Evolutionary conservation across 2,888 invertebrate species (phyloP).

Genomic region (Frankliniella intonsa): DNA sequence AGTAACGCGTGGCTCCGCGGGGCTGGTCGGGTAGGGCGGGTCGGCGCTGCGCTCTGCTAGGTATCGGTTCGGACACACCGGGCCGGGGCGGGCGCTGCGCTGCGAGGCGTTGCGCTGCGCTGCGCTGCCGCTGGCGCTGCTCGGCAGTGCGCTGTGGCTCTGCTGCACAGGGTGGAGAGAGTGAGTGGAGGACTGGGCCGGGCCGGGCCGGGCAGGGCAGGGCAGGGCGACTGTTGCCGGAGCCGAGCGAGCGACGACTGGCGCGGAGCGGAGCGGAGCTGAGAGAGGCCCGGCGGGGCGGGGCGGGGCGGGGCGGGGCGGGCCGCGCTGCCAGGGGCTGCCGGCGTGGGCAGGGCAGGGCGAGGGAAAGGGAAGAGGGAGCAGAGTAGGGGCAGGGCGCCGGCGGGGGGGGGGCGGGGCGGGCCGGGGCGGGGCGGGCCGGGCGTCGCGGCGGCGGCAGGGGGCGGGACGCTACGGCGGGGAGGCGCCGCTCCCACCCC

Average conservation of each 20-base stretch:
- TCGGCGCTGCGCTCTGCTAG: not conserved
- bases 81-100: not conserved
- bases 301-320: not conserved
- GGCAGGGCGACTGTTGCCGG: constrained; percentile 1
- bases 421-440: not conserved
- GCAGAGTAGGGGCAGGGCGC: not conserved
- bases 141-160: not conserved
- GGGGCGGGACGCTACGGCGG: not conserved
- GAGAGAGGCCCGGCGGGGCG: not conserved
- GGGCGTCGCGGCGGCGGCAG: not conserved
- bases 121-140: no score
- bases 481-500: not conserved
- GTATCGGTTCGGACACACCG: no score
- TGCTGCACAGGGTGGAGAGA: not conserved
- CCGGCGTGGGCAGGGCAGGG: not conserved
- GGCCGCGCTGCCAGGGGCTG: not conserved
- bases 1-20: not conserved
- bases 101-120: not conserved
- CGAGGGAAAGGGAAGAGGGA: not conserved
- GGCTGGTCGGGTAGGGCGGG: not conserved
- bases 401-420: not conserved
- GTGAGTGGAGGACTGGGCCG: not conserved
- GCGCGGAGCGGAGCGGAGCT: not conserved
- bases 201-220: not conserved
- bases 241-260: constrained; percentile 16